A percentile compares a stretch with the other conserved stretches of the same genome.
Conservation (phyloP, 2,113 vertebrate species). For the Periophthalmus modestus region DNA sequence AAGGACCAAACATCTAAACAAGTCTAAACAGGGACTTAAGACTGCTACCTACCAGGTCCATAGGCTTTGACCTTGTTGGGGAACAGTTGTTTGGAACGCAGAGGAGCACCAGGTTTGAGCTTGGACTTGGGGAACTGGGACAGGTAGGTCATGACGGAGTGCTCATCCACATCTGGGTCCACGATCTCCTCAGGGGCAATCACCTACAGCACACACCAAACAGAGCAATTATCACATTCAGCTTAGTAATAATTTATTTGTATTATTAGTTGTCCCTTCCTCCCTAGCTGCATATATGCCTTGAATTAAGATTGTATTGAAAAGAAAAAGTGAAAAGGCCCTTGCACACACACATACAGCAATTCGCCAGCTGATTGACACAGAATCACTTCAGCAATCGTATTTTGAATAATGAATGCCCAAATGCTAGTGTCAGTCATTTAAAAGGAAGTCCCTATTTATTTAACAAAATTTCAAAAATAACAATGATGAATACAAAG, state of each 20-base stretch:
- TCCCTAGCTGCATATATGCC: background rate
- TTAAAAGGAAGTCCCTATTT: background rate
- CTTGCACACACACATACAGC: background rate
- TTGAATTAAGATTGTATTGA: background rate
- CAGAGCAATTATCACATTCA: background rate
- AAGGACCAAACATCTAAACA: background rate
- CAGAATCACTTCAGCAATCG: background rate
- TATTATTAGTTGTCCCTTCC: background rate
- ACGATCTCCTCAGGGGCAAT: slow-evolving; percentile 94
- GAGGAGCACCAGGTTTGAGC: slow-evolving; percentile 87
- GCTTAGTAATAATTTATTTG: background rate
- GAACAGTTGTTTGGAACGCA: slow-evolving; percentile 83
- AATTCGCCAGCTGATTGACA: background rate
- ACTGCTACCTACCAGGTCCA: slow-evolving; percentile 81
- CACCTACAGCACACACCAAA: slow-evolving; percentile 72
- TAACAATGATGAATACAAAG: background rate
- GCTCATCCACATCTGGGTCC: slow-evolving; percentile 92
- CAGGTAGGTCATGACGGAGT: slow-evolving; percentile 94
- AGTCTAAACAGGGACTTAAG: background rate
- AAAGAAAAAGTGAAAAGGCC: background rate
- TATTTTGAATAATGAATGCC: background rate
- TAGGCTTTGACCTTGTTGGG: slow-evolving; percentile 88
- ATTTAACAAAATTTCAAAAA: background rate
- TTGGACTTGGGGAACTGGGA: slow-evolving; percentile 95
- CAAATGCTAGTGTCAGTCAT: background rate